Base-by-base conservation (phyloP, 2,888 invertebrate species). In the Drosophila neutralis region DNA sequence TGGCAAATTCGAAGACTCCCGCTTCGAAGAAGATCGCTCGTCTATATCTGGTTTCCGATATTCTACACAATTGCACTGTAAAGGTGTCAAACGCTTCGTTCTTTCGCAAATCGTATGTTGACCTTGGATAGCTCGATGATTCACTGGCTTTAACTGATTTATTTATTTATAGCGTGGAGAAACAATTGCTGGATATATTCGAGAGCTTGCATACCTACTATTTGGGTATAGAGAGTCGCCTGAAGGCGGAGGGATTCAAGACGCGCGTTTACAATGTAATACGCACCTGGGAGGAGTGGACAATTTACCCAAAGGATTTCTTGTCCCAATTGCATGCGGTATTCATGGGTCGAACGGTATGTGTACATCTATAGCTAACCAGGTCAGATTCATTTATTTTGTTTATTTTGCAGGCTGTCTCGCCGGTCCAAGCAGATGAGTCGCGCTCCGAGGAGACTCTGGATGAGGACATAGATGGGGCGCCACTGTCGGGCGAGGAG, bases 241-340 rank as follows among this genome's bases (percentile, higher is more conserved):
- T 98, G 63, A 98, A 98, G 94, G 98, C 98, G n/a, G 99, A 99
- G 93, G 98, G 98, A 40, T 98, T 98, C 93, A 98, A 98, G 91
- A 95, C 96, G 68, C 94, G 98, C 53, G 97, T 99, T 38, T 95
- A 98, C 92, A 95, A 97, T 89, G 97, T 98, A 84, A 95, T 99
- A 92, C 96, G 97, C 90, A 98, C 98, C 2, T 99, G 99, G 99
- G 98, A 99, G 92, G 99, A 99, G 92, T 98, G 98, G 96, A 96
- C 97, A 21, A 96, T 99, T 72, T 99, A 99, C 94, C 97, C 99
- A 0, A 96, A 97, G 68, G 98, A 99, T 80, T 97, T 97, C 93
- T 94, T 99, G 73, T 95, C 96, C 74, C 96, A 95, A 91, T 93
- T 98, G 71, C 98, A 98, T 92, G 97, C 98, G 90, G 95, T 97